phyloP scores from a whole-genome alignment of 1,140 invertebrate genomes.

The Dreissena rostriformis region DNA sequence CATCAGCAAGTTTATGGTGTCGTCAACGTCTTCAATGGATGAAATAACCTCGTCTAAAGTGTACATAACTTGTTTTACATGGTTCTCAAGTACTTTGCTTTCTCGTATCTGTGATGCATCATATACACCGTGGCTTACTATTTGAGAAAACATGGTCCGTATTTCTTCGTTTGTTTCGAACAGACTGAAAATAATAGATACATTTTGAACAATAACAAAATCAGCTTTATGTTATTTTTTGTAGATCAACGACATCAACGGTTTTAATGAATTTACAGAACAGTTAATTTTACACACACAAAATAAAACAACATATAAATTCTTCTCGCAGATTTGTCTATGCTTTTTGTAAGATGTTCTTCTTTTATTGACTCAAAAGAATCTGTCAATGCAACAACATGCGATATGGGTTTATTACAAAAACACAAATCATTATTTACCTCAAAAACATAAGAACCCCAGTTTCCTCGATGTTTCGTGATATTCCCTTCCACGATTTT shows the following conservation, averaged over 20 bases:
- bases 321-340: too few relatives aligned
- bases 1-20: slow-evolving; percentile 90
- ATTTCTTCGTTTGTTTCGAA: slow-evolving; percentile 94
- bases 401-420: too few relatives aligned
- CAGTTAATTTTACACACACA: neutral
- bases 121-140: slow-evolving; percentile 86
- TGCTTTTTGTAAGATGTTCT: too few relatives aligned
- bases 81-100: slow-evolving; percentile 90
- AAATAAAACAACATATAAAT: too few relatives aligned
- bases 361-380: too few relatives aligned
- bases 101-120: slow-evolving; percentile 91
- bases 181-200: slow-evolving; percentile 84
- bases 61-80: slow-evolving; percentile 94
- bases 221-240: neutral
- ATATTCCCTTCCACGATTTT: slow-evolving; percentile 63
- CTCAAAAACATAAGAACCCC: slow-evolving; percentile 60
- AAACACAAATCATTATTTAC: slow-evolving; percentile 5
- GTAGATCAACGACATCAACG: too few relatives aligned
- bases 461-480: slow-evolving; percentile 56
- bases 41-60: slow-evolving; percentile 91
- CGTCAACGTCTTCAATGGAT: slow-evolving; percentile 91
- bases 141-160: slow-evolving; percentile 90
- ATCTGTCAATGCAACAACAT: too few relatives aligned
- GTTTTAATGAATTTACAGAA: neutral
- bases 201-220: neutral